Percentiles rank a stretch among this genome's conserved stretches.
Conservation (phyloP, 1,140 invertebrate genomes). For the Eriosoma lanigerum region DNA sequence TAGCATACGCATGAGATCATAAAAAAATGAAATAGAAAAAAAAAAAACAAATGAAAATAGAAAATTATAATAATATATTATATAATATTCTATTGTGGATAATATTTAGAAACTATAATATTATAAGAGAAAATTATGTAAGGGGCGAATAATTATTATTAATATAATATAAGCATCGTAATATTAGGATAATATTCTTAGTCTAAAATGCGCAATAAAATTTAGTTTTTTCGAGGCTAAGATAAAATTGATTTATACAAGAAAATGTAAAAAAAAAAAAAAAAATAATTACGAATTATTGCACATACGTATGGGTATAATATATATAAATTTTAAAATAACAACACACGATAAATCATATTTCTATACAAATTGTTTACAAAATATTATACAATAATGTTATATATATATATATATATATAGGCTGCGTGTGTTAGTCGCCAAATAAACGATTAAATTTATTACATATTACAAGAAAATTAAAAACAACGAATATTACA, state of each 20-base stretch:
- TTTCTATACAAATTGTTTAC: conserved; percentile 35
- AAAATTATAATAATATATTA: conserved; percentile 12
- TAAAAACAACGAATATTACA: too few relatives aligned
- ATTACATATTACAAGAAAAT: too few relatives aligned
- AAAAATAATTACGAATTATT: conserved; percentile 41
- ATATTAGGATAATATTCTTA: conserved; percentile 36
- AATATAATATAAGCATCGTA: conserved; percentile 26
- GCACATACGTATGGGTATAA: conserved; percentile 43
- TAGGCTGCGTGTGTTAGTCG: too few relatives aligned
- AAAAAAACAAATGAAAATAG: not conserved
- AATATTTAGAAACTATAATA: too few relatives aligned
- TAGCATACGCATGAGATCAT: conserved; percentile 29
- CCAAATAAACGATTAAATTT: too few relatives aligned
- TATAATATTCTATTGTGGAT: not conserved
- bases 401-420: not conserved
- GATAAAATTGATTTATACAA: conserved; percentile 34
- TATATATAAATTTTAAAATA: conserved; percentile 48
- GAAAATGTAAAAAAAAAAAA: conserved; percentile 36
- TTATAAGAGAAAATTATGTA: not conserved
- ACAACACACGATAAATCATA: conserved; percentile 48
- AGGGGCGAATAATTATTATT: not conserved
- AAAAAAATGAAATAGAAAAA: conserved; percentile 29
- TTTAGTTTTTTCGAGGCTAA: conserved; percentile 30
- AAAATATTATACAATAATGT: not conserved
- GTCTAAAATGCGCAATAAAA: conserved; percentile 31